These are phyloP conservation scores for Macropodus opercularis DNA, from an alignment of 2,797 vertebrate genomes.

Conservation along the genomic window DNA sequence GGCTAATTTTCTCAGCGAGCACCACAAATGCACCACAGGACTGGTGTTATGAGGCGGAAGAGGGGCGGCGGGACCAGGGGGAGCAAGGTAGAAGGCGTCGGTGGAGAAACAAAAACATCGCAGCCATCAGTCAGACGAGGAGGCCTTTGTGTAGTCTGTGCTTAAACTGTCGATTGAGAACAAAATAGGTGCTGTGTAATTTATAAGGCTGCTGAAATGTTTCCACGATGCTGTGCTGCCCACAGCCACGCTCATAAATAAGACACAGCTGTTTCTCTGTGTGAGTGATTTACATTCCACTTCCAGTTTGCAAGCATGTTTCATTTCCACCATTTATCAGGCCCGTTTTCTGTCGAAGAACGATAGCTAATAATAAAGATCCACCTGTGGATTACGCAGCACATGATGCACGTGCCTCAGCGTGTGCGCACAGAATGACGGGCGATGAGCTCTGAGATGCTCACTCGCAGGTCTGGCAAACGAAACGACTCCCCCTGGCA, in stretches of 20 bases:
- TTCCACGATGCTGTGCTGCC: background rate
- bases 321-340: constrained; percentile 21
- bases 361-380: background rate
- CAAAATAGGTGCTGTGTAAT: constrained; percentile 24
- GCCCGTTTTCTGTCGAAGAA: background rate
- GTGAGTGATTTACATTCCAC: constrained; percentile 20
- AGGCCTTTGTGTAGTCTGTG: background rate
- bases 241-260: constrained; percentile 28
- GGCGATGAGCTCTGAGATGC: constrained; percentile 24
- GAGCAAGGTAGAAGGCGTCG: background rate
- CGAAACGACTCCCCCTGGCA: too few relatives aligned
- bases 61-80: background rate
- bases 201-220: background rate
- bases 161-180: constrained; percentile 17
- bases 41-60: background rate
- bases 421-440: constrained; percentile 29
- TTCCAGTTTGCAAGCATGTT: constrained; percentile 29
- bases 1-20: constrained; percentile 28
- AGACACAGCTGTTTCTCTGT: constrained; percentile 1
- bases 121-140: constrained; percentile 25
- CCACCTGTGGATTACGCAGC: constrained; percentile 8
- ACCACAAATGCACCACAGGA: background rate
- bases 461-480: background rate
- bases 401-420: constrained; percentile 1
- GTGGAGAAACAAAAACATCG: background rate